Evolutionary conservation across 2,888 invertebrate genomes (phyloP), one percentile per base, ranked within the genome.

Genomic region (Dione vanillae): DNA sequence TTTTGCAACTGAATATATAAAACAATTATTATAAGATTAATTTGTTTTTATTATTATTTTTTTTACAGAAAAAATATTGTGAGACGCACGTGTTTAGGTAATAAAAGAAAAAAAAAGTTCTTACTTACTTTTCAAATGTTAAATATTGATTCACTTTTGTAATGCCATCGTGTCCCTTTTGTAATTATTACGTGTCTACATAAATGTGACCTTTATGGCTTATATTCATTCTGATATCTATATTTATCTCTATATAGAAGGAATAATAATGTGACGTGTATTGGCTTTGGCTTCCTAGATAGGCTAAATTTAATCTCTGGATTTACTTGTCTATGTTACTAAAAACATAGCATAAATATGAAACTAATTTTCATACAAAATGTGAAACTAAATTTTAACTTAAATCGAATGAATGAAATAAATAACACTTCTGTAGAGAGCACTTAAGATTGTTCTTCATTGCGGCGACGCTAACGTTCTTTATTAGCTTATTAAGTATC

Each of bases 381-480:
- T 16, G 56, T 16, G 37, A 40, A 11, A 40, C 7, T n/a, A 10
- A 40, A 16, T 56, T 40, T 40, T 35, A n/a, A 54, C 1, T 37
- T 56, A 56, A 56, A 16, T 56, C 37, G 16, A 56, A 56, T 40
- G 37, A 19, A 7, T 11, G 37, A 56, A 11, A 49, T 49, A 56
- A 56, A 56, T 56, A 56, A 56, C 16, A 40, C 2, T 40, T 40
- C 56, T 19, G 11, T 37, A 11, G 37, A 40, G 56, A 40, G 7
- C 37, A 16, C 7, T 56, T 56, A 40, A 40, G 37, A 56, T 40
- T 56, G 3, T 54, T 9, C 37, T 37, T 16, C 54, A 16, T 16
- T 54, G 10, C 35, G 35, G 35, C n/a, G 49, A 49, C 49, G 6
- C 19, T 49, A 49, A 37, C 35, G 9, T 37, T 9, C 54, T 9